Percentiles rank a stretch among this genome's conserved stretches.
Evolutionary conservation across 2,797 vertebrate species (phyloP).

Genomic region (Neostethus bicornis): DNA sequence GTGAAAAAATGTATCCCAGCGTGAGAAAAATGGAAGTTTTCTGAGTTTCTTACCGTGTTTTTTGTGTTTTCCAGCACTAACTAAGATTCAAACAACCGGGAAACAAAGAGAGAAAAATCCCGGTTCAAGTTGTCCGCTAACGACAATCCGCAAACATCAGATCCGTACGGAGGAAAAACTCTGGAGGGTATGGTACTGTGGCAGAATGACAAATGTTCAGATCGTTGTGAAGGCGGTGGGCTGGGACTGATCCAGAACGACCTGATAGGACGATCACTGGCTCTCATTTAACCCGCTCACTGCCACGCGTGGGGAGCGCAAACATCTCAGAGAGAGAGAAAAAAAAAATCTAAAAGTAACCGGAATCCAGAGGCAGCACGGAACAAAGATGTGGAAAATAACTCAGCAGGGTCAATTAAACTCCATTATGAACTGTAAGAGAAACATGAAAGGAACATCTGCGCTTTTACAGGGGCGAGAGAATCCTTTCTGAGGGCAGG

Average conservation of each 20-base stretch:
- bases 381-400: background rate
- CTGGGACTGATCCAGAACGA: conserved; percentile 64
- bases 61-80: conserved; percentile 37
- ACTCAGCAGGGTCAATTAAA: background rate
- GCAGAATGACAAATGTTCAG: conserved; percentile 76
- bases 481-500: background rate
- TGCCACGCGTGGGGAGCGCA: conserved; percentile 32
- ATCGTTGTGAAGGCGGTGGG: conserved; percentile 65
- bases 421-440: background rate
- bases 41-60: conserved; percentile 50
- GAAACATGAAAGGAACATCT: background rate
- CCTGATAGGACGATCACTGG: conserved; percentile 72
- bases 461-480: background rate
- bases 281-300: conserved; percentile 73
- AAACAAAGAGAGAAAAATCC: background rate
- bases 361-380: background rate
- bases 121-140: conserved; percentile 27
- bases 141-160: conserved; percentile 5
- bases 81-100: conserved; percentile 15
- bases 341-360: background rate
- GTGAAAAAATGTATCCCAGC: too few relatives aligned
- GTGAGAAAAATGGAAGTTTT: background rate
- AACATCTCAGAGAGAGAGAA: background rate
- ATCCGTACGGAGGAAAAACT: conserved; percentile 9
- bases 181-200: conserved; percentile 60